These are phyloP conservation scores for Aphelenchoides fujianensis DNA, from an alignment of 1,140 invertebrate species.

Conservation along the genomic window DNA sequence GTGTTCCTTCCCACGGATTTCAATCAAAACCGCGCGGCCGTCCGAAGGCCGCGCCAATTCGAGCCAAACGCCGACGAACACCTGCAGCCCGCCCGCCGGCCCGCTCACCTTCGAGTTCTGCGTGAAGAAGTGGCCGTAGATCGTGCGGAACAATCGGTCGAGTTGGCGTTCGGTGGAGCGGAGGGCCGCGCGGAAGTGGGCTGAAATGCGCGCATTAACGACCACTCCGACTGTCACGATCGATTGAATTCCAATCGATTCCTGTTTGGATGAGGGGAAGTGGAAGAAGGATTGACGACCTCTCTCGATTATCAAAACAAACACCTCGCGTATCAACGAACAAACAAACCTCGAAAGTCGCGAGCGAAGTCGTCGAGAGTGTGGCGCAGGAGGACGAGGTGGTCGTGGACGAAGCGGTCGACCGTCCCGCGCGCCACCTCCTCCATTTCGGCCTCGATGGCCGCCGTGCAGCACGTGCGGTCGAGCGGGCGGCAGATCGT, in stretches of 20 bases:
- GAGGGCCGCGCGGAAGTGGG: neutral
- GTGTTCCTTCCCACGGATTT: no score
- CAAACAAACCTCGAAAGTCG: slow-evolving; percentile 16
- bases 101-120: slow-evolving; percentile 17
- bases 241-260: no score
- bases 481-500: neutral
- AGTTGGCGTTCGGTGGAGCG: slow-evolving; percentile 10
- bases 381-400: slow-evolving; percentile 1
- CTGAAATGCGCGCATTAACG: slow-evolving; percentile 11
- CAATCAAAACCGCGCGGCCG: no score
- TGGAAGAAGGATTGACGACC: neutral
- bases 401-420: slow-evolving; percentile 10
- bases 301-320: neutral
- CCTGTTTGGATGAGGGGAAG: no score
- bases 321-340: neutral
- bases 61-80: neutral
- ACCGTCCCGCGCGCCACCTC: neutral
- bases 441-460: slow-evolving; percentile 19
- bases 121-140: slow-evolving; percentile 7
- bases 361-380: slow-evolving; percentile 15
- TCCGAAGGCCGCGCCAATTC: no score
- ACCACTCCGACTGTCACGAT: neutral
- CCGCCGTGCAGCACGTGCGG: slow-evolving; percentile 1
- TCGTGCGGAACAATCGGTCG: slow-evolving; percentile 13
- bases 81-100: no score